Base-by-base conservation (phyloP, 2,797 vertebrate genomes). In the Pachyuromys duprasi region DNA sequence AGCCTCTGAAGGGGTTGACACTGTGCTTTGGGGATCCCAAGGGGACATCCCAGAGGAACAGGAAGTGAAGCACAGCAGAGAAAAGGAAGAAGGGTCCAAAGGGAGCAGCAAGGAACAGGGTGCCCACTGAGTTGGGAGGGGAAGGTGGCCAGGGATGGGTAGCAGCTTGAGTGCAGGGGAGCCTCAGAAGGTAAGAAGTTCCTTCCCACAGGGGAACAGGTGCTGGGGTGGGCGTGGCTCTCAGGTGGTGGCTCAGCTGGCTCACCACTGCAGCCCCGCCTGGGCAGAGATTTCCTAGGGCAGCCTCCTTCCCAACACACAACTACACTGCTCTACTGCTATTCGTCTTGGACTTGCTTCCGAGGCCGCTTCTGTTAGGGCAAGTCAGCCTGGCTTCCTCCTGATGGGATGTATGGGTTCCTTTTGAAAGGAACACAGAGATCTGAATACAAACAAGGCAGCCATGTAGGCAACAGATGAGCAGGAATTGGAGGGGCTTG, bases 181-280 rank as follows among this genome's bases (percentile, higher is more conserved):
- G 67, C 65, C 62, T 28, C 6, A 7, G 36, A 17, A 26, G 53
- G n/a, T 36, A 49, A 28, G 60, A 3, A 1, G 31, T 17, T 36
- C 42, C 42, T 15, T 63, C 42, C 12, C 14, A 31, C 57, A 12
- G 31, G 12, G 57, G 22, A 45, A 42, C 42, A 5, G 79, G 55
- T 65, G 11, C 57, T 53, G 33, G 24, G 13, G n/a, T 33, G 31
- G 39, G 42, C 4, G 0, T 49, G 63, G 63, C 53, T 60, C 67
- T 5, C 4, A 33, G 15, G 55, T 6, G 1, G 20, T 4, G 4
- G 33, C 17, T n/a, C 3, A 1, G 26, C 31, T n/a, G 2, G 15
- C 55, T 26, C 26, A 33, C 45, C 13, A 11, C 1, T 9, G 91
- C n/a, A 8, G n/a, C 75, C 78, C 80, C 6, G 8, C 69, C 82